Evolutionary conservation across 2,888 invertebrate species (phyloP), one percentile per base, ranked within the genome.

Genomic region (Pinctada fucata): DNA sequence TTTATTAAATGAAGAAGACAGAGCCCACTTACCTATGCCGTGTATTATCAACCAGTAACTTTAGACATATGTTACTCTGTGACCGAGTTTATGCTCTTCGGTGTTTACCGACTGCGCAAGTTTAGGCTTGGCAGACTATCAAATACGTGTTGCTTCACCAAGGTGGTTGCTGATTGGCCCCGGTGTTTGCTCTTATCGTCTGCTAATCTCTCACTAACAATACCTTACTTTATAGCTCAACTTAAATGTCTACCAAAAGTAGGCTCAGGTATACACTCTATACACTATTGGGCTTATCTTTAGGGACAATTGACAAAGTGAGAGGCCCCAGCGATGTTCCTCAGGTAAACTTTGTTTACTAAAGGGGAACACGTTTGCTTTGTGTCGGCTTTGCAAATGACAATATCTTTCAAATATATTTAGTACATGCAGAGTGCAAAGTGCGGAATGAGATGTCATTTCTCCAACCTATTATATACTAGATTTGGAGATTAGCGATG

Each of bases 111-210:
- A 58, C 58, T 58, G 31, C 31, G 66, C 73, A 65, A 73, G 73
- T 73, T 73, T 73, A 73, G 73, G 73, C 73, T 73, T 73, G 73
- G 73, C 73, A 73, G 48, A 65, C 73, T 52, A 73, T 73, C 73
- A 73, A 73, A 64, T 58, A 48, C 73, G 73, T 73, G 64, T 73
- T 73, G 73, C 73, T 73, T 72, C 58, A 58, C 58, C 49, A 52
- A 48, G 72, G 31, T 49, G 49, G 72, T 49, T 72, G 72, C 49
- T 73, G 73, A 65, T 73, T 65, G 63, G 73, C 73, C 31, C 64
- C 73, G 64, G 52, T 52, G 63, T 73, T 48, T 72, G 51, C 50
- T 73, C 73, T 73, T 73, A 73, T 73, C 73, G 73, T 73, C 73
- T 73, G 73, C 49, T 48, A 52, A 52, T 72, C 31, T 72, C 13